Percentiles rank a stretch among this genome's conserved stretches.
Conservation (phyloP, 37 sponge, comb jelly and placozoan genomes). For the Petrosia ficiformis region DNA sequence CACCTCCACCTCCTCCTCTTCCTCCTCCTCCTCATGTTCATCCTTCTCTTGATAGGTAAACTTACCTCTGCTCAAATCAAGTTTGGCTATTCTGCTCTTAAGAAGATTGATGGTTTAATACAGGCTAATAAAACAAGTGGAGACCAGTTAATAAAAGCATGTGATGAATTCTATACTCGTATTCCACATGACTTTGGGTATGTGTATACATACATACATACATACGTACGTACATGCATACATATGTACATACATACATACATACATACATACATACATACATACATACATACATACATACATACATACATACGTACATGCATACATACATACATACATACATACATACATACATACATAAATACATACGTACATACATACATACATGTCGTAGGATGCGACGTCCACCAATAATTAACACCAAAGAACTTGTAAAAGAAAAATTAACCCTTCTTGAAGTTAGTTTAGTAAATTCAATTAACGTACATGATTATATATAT, state of each 20-base stretch:
- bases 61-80: slow-evolving; percentile 86
- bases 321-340: neutral
- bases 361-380: neutral
- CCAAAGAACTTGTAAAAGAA: slow-evolving; percentile 65
- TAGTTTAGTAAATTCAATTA: neutral
- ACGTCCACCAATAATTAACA: slow-evolving; percentile 81
- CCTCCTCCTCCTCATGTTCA: neutral
- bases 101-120: slow-evolving; percentile 89
- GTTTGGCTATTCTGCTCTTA: slow-evolving; percentile 82
- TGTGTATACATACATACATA: slow-evolving; percentile 14
- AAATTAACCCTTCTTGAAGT: slow-evolving; percentile 87
- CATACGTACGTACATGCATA: slow-evolving; percentile 14
- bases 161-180: slow-evolving; percentile 90
- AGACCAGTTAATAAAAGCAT: slow-evolving; percentile 73
- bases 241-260: slow-evolving; percentile 5
- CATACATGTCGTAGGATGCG: slow-evolving; percentile 47
- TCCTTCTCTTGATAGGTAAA: slow-evolving; percentile 61
- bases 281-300: neutral
- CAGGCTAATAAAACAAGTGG: slow-evolving; percentile 50
- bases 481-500: neutral
- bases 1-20: too few species aligned
- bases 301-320: neutral
- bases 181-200: slow-evolving; percentile 86
- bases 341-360: neutral
- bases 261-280: too few species aligned